These are phyloP conservation scores for Mixornis gularis DNA, from an alignment of 2,113 vertebrate genomes.

Conservation along the genomic window DNA sequence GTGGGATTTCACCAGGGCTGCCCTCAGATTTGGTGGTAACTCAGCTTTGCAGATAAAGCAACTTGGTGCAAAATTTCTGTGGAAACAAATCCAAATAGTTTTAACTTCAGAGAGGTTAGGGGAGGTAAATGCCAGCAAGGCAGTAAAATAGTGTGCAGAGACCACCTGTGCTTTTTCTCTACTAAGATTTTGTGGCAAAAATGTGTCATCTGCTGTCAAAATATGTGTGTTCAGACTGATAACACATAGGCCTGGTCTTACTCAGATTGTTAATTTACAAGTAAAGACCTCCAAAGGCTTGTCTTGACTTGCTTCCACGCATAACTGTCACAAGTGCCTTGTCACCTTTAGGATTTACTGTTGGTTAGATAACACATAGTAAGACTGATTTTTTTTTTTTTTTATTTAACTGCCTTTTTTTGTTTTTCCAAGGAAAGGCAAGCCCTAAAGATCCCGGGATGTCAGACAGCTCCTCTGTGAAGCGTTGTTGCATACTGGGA, in stretches of 20 bases:
- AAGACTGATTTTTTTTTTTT: background rate
- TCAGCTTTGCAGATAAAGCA: background rate
- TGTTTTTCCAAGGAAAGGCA: background rate
- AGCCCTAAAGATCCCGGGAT: background rate
- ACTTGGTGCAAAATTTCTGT: background rate
- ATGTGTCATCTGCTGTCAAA: background rate
- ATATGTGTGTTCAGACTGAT: background rate
- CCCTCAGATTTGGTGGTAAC: background rate
- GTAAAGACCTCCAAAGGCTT: background rate
- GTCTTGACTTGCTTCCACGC: background rate
- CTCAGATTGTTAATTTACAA: background rate
- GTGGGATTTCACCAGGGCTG: background rate
- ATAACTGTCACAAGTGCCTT: background rate
- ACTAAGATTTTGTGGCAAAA: background rate
- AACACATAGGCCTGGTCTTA: background rate
- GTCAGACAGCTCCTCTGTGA: background rate
- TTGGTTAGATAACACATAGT: background rate
- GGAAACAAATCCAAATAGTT: background rate
- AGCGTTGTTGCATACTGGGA: background rate
- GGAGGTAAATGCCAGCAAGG: background rate
- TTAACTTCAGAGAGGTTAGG: background rate
- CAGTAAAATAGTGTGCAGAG: background rate
- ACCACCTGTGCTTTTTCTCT: background rate
- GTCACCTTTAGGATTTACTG: background rate
- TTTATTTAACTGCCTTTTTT: background rate